Evolutionary conservation across 2,113 vertebrate species (phyloP).

Genomic region (Sprattus sprattus): DNA sequence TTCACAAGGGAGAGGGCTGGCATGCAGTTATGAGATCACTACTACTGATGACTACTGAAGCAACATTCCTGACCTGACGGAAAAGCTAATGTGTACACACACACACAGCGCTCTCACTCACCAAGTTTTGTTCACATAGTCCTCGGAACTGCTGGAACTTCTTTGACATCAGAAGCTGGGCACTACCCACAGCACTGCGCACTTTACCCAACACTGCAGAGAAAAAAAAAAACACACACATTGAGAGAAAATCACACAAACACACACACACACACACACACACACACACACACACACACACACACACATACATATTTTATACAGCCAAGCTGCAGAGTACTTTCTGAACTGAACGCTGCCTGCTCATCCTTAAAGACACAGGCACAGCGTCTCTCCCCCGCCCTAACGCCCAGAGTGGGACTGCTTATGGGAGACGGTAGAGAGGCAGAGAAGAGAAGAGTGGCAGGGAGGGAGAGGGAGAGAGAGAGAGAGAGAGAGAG

Average conservation of each 20-base stretch:
- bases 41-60: not conserved
- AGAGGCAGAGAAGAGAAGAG: not conserved
- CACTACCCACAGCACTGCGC: constrained; percentile 83
- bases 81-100: not conserved
- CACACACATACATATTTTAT: not conserved
- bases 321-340: not conserved
- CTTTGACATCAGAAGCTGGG: constrained; percentile 76
- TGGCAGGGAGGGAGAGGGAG: not conserved
- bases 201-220: constrained; percentile 91
- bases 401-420: not conserved
- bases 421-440: not conserved
- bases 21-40: not conserved
- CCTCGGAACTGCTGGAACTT: constrained; percentile 99
- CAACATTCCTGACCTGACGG: not conserved
- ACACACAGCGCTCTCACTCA: constrained; percentile 65
- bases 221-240: constrained; percentile 30
- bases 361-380: not conserved
- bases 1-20: not conserved
- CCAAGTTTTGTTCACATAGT: constrained; percentile 98
- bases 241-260: not conserved
- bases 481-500: not conserved
- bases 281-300: not conserved
- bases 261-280: not conserved
- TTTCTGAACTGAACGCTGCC: not conserved
- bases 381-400: not conserved